Conservation (phyloP, 2,888 invertebrate species). For the Allacma fusca region DNA sequence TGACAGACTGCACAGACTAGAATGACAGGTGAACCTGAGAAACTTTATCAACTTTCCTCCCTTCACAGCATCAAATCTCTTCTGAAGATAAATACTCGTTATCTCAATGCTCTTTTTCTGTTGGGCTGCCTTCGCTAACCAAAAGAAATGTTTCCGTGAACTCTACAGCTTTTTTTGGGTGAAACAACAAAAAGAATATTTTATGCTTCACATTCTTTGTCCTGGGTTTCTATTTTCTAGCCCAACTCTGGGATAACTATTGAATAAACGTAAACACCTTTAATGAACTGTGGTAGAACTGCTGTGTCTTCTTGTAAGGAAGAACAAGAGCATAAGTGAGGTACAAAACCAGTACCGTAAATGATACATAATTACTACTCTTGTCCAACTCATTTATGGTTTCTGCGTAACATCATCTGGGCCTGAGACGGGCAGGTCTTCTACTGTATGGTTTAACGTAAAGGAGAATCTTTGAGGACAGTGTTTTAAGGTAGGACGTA, state of each 20-base stretch:
- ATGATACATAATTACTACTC: constrained; percentile 1
- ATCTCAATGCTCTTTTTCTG: constrained; percentile 15
- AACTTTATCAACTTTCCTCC: constrained; percentile 34
- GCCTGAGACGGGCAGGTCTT: not conserved
- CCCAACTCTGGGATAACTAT: too few species aligned
- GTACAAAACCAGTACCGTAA: not conserved
- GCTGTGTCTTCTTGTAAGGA: not conserved
- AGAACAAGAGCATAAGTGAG: not conserved
- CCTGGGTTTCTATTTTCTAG: too few species aligned
- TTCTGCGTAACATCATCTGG: not conserved
- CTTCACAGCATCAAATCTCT: constrained; percentile 27
- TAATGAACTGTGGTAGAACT: not conserved
- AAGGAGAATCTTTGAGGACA: too few species aligned
- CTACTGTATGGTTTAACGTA: too few species aligned
- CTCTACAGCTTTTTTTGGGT: too few species aligned
- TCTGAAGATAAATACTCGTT: constrained; percentile 25
- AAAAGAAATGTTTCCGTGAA: too few species aligned
- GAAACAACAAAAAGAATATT: too few species aligned
- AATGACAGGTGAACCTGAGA: constrained; percentile 42
- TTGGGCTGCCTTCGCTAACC: not conserved
- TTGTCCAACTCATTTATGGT: not conserved
- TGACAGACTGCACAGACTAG: constrained; percentile 31
- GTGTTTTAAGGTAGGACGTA: not conserved
- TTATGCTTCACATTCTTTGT: too few species aligned
- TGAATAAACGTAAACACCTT: too few species aligned